These are phyloP conservation scores for Tokudaia muenninki DNA, from an alignment of 2,797 vertebrate species.

Conservation along the genomic window DNA sequence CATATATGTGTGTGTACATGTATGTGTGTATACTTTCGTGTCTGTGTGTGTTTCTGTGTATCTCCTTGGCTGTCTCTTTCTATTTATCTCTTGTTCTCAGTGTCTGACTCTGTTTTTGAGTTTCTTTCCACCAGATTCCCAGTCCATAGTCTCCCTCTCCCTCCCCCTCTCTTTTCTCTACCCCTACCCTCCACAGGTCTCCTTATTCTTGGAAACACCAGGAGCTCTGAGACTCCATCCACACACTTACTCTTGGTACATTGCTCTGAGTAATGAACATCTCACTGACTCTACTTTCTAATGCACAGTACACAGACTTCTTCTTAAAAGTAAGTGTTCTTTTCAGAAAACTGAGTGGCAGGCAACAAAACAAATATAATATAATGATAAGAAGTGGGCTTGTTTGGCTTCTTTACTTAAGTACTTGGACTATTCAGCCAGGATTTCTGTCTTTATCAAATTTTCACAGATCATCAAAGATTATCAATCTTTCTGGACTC, in stretches of 20 bases:
- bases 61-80: background rate
- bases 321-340: constrained; percentile 61
- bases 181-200: background rate
- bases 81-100: background rate
- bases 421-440: constrained; percentile 48
- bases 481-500: background rate
- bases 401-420: constrained; percentile 59
- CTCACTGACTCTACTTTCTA: constrained; percentile 50
- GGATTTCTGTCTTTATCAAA: constrained; percentile 26
- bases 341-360: constrained; percentile 62
- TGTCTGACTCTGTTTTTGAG: background rate
- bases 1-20: background rate
- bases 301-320: constrained; percentile 30
- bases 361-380: constrained; percentile 69
- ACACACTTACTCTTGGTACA: constrained; percentile 18
- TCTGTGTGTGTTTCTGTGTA: background rate
- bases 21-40: background rate
- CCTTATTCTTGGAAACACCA: constrained; percentile 42
- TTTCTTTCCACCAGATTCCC: background rate
- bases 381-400: constrained; percentile 60
- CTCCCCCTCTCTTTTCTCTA: background rate
- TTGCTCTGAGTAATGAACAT: constrained; percentile 49
- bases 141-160: too few species aligned
- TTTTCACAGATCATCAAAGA: constrained; percentile 47
- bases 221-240: constrained; percentile 36